Percentiles rank a stretch among this genome's conserved stretches.
Conservation (phyloP, 2,888 invertebrate species). For the Cremastinae sp. region DNA sequence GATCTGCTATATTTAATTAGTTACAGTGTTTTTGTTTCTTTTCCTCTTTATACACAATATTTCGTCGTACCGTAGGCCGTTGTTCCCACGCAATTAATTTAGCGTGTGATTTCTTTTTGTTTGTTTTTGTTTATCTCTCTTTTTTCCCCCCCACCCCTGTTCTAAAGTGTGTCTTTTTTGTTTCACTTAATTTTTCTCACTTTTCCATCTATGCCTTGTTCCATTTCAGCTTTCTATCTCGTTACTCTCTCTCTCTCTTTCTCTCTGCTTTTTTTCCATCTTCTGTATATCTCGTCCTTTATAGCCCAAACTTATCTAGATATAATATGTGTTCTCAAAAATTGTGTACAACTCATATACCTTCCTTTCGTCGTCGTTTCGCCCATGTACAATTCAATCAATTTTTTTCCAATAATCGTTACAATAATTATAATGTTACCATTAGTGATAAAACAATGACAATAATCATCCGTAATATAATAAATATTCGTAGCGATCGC, state of each 20-base stretch:
- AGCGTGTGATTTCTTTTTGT: constrained; percentile 73
- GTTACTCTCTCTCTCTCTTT: constrained; percentile 28
- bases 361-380: constrained; percentile 70
- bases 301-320: constrained; percentile 74
- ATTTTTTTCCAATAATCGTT: constrained; percentile 71
- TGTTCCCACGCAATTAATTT: constrained; percentile 77
- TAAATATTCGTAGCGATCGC: constrained; percentile 68
- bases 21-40: constrained; percentile 47
- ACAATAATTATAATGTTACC: constrained; percentile 73
- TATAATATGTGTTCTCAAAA: constrained; percentile 77
- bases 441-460: constrained; percentile 66
- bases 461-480: constrained; percentile 66
- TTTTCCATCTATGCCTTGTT: constrained; percentile 63
- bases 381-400: constrained; percentile 77
- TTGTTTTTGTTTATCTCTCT: constrained; percentile 60
- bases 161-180: constrained; percentile 61
- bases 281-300: constrained; percentile 63
- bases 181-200: constrained; percentile 58
- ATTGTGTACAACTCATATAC: constrained; percentile 79
- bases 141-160: constrained; percentile 49
- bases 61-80: constrained; percentile 74
- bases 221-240: constrained; percentile 47
- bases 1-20: constrained; percentile 56
- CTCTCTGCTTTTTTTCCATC: constrained; percentile 40
- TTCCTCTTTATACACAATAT: constrained; percentile 65